Percentiles rank a stretch among this genome's conserved stretches.
phyloP scores from a whole-genome alignment of 2,888 invertebrate genomes.

The Acrobasis repandana region DNA sequence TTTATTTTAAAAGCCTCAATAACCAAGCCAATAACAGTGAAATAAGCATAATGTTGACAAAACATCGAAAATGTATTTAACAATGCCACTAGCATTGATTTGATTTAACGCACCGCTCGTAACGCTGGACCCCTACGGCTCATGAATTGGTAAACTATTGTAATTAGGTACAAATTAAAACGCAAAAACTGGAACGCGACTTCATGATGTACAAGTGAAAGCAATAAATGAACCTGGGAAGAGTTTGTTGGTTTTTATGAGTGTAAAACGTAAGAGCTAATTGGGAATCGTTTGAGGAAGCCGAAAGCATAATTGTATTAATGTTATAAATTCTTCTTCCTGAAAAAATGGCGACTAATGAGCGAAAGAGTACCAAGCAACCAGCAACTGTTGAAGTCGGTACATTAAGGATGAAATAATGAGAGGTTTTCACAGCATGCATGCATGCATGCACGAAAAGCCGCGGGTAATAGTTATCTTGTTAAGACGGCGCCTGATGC shows the following conservation, averaged over 20 bases:
- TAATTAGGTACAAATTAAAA: slow-evolving; percentile 60
- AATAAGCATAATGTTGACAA: slow-evolving; percentile 27
- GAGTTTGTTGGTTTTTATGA: slow-evolving; percentile 3
- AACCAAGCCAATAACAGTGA: slow-evolving; percentile 7
- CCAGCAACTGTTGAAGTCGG: no score
- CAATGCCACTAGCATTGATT: slow-evolving; percentile 30
- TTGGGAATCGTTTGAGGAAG: slow-evolving; percentile 11
- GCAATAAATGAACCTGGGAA: slow-evolving; percentile 13
- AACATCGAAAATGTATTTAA: slow-evolving; percentile 34
- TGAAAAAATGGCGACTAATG: neutral
- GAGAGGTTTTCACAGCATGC: no score
- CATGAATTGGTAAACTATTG: slow-evolving; percentile 63
- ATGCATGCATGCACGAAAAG: no score
- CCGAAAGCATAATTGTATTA: slow-evolving; percentile 7
- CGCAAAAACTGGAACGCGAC: slow-evolving; percentile 17
- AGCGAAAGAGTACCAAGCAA: neutral
- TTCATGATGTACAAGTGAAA: slow-evolving; percentile 9
- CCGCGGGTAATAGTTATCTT: no score
- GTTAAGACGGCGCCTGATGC: no score
- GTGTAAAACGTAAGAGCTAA: neutral
- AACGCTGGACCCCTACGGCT: slow-evolving; percentile 52
- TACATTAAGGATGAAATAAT: no score
- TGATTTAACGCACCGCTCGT: slow-evolving; percentile 36
- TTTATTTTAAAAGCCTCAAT: neutral
- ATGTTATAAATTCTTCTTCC: neutral